Evolutionary conservation across 2,888 invertebrate species (phyloP).

Genomic region (Cryptus viduatorius): DNA sequence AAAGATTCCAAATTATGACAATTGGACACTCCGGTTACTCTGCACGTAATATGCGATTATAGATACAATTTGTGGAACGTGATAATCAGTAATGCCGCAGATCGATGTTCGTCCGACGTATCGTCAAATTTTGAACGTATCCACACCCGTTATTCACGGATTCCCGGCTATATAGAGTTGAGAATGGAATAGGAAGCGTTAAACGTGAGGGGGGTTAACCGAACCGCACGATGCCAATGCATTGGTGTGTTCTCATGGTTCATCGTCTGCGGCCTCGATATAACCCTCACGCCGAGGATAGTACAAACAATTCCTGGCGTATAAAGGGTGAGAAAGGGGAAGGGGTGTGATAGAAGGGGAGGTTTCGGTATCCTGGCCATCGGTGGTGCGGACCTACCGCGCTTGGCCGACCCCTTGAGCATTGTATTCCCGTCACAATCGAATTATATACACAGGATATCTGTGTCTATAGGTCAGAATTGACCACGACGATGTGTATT

Average conservation of each 20-base stretch:
- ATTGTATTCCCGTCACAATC: slow-evolving; percentile 69
- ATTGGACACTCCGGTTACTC: not conserved
- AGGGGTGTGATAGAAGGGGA: slow-evolving; percentile 54
- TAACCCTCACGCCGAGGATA: slow-evolving; percentile 72
- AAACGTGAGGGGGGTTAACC: slow-evolving; percentile 64
- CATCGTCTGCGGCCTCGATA: slow-evolving; percentile 66
- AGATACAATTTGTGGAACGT: not conserved
- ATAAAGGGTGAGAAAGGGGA: slow-evolving; percentile 9
- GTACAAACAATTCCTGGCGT: slow-evolving; percentile 64
- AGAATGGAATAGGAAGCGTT: slow-evolving; percentile 35
- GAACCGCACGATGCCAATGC: slow-evolving; percentile 65
- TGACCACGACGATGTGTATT: slow-evolving; percentile 55
- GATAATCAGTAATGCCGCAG: slow-evolving; percentile 60
- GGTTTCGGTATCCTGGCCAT: slow-evolving; percentile 35
- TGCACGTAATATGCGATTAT: not conserved
- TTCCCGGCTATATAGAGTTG: slow-evolving; percentile 22
- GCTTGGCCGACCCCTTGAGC: slow-evolving; percentile 60
- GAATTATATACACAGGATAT: slow-evolving; percentile 73
- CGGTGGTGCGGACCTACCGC: slow-evolving; percentile 55
- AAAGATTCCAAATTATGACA: not conserved
- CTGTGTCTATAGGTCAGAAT: slow-evolving; percentile 65
- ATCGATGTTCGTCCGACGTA: slow-evolving; percentile 58
- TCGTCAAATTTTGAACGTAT: slow-evolving; percentile 60
- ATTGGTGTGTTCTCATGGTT: slow-evolving; percentile 48
- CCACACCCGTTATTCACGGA: slow-evolving; percentile 52